Evolutionary conservation across 2,797 vertebrate species (phyloP).

Genomic region (Coreius guichenoti): DNA sequence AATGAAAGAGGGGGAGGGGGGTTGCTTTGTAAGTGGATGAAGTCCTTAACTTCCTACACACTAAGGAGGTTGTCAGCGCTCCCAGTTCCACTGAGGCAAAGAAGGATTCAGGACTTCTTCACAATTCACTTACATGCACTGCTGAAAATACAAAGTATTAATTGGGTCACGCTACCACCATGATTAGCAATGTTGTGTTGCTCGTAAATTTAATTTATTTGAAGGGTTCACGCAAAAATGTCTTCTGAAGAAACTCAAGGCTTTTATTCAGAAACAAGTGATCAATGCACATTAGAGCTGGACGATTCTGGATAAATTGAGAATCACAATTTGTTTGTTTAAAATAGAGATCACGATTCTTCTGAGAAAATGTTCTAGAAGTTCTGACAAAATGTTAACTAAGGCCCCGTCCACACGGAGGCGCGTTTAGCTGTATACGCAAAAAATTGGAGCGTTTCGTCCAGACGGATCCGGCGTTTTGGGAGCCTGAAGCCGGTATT

Average conservation of each 20-base stretch:
- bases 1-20: conserved; percentile 59
- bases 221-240: too few species aligned
- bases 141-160: not conserved
- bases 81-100: conserved; percentile 70
- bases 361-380: not conserved
- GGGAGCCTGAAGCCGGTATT: too few species aligned
- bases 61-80: conserved; percentile 79
- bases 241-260: not conserved
- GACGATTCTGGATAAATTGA: not conserved
- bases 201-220: not conserved
- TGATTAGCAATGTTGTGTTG: not conserved
- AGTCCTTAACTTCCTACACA: conserved; percentile 78
- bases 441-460: too few species aligned
- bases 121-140: not conserved
- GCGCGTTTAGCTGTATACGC: too few species aligned
- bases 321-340: not conserved
- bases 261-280: not conserved
- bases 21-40: conserved; percentile 80
- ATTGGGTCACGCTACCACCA: not conserved
- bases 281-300: not conserved
- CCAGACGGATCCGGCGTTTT: too few species aligned
- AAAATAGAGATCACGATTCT: not conserved
- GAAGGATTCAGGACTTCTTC: conserved; percentile 57
- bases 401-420: too few species aligned
- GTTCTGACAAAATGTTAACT: too few species aligned